These are phyloP conservation scores for Hydrocynus forskahlii DNA, from an alignment of 2,797 vertebrate species.

Conservation along the genomic window DNA sequence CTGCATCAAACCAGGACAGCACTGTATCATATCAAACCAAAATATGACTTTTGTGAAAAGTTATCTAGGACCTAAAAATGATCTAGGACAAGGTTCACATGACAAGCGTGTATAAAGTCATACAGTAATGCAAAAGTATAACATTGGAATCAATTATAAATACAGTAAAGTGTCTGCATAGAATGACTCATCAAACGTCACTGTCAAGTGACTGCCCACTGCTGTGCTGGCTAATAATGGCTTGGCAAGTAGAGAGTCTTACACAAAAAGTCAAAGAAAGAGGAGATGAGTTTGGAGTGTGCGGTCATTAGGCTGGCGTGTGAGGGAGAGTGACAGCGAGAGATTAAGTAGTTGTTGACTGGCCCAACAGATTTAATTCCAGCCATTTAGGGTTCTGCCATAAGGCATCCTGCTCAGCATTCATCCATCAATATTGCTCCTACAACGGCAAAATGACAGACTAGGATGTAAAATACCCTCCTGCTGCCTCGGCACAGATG, in stretches of 20 bases:
- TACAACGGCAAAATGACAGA: constrained; percentile 19
- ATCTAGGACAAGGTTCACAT: too few species aligned
- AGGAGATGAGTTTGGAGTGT: background rate
- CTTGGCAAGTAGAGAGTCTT: background rate
- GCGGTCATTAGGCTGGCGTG: constrained; percentile 27
- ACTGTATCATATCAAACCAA: too few species aligned
- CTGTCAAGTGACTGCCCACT: background rate
- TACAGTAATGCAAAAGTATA: too few species aligned
- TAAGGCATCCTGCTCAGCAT: constrained; percentile 26
- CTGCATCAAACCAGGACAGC: too few species aligned
- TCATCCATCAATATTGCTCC: constrained; percentile 36
- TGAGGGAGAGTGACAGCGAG: background rate
- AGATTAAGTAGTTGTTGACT: constrained; percentile 13
- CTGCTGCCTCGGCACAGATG: background rate
- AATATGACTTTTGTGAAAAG: too few species aligned
- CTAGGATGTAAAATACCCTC: background rate
- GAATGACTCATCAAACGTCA: too few species aligned
- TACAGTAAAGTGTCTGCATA: too few species aligned
- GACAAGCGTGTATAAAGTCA: too few species aligned
- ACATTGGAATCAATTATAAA: too few species aligned
- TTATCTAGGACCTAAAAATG: too few species aligned
- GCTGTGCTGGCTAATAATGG: background rate
- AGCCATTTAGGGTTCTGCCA: constrained; percentile 37
- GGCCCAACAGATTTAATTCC: constrained; percentile 38
- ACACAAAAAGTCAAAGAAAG: background rate